phyloP scores from a whole-genome alignment of 1,140 invertebrate species.

The Apolygus lucorum region DNA sequence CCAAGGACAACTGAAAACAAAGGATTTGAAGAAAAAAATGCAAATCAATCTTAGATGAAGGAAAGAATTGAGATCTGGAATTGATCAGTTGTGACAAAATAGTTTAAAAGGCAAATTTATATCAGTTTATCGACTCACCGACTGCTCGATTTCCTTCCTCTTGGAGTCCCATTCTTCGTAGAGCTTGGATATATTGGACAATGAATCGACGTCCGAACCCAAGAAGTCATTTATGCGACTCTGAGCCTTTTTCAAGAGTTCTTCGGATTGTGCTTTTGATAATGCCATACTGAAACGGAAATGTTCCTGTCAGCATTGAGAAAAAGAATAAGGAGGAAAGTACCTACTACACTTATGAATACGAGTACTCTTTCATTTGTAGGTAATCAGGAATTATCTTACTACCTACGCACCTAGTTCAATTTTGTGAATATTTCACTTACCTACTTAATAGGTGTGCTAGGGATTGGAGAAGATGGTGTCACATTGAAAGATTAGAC shows the following conservation, averaged over 20 bases:
- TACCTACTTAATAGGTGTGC: too few relatives aligned
- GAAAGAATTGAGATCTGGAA: not conserved
- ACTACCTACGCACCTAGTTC: too few relatives aligned
- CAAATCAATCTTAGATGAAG: conserved; percentile 16
- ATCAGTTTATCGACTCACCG: not conserved
- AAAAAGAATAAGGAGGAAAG: too few relatives aligned
- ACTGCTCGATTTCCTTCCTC: not conserved
- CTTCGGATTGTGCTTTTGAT: not conserved
- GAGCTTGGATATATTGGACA: not conserved
- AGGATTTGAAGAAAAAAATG: conserved; percentile 18
- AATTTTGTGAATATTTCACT: too few relatives aligned
- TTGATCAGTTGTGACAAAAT: not conserved
- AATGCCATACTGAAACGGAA: too few relatives aligned
- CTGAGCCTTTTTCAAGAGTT: not conserved
- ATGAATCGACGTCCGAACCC: not conserved
- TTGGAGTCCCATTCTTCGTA: not conserved
- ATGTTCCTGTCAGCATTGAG: too few relatives aligned
- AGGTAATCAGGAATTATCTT: too few relatives aligned
- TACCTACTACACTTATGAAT: too few relatives aligned
- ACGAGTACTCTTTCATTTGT: too few relatives aligned
- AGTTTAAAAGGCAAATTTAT: not conserved
- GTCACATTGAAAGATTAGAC: too few relatives aligned
- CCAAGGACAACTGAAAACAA: conserved; percentile 49
- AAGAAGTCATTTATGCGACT: not conserved
- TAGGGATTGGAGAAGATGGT: too few relatives aligned